These are phyloP conservation scores for Ischnura elegans DNA, from an alignment of 2,888 invertebrate genomes.

Conservation along the genomic window DNA sequence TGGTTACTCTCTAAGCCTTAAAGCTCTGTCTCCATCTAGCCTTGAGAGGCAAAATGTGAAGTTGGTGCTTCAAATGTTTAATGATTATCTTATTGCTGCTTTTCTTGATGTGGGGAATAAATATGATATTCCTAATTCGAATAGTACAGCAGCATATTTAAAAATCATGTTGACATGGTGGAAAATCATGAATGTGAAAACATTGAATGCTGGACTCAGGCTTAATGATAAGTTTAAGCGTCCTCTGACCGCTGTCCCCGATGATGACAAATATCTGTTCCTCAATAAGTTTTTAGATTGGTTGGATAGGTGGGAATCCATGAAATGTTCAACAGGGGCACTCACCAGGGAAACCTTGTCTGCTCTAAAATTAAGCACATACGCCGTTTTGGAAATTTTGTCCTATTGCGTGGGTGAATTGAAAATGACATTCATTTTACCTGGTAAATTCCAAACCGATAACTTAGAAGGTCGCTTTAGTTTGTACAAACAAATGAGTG, in stretches of 20 bases:
- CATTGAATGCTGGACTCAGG: neutral
- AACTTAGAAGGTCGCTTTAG: neutral
- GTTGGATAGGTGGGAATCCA: neutral
- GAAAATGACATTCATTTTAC: neutral
- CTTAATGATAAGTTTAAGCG: neutral
- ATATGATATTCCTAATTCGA: neutral
- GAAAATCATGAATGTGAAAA: neutral
- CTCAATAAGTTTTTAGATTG: neutral
- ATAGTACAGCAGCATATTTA: neutral
- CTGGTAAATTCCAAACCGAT: neutral
- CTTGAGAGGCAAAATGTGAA: neutral
- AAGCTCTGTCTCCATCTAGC: neutral
- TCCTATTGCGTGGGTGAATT: too few species aligned
- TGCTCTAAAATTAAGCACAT: too few species aligned
- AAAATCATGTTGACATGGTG: neutral
- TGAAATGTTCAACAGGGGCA: neutral
- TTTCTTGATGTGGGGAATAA: neutral
- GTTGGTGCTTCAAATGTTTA: neutral
- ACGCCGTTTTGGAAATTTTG: too few species aligned
- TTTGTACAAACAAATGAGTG: neutral
- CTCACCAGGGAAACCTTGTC: too few species aligned
- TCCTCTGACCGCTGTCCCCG: neutral
- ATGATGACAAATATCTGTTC: neutral
- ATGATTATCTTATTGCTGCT: neutral
- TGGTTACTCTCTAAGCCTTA: neutral